Evolutionary conservation across 2,797 vertebrate species (phyloP).

Genomic region (Morelia viridis): DNA sequence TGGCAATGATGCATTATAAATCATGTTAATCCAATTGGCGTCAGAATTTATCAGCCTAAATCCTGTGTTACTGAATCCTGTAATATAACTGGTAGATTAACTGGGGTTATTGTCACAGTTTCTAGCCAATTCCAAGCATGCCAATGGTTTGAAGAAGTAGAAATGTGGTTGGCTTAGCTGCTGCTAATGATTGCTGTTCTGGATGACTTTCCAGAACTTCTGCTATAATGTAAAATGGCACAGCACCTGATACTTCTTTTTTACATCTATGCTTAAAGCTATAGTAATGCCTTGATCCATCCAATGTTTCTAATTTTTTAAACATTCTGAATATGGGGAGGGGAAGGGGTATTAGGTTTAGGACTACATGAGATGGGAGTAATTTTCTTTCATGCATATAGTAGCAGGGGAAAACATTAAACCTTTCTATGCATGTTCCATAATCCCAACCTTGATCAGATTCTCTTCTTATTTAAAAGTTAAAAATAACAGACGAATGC

Average conservation of each 20-base stretch:
- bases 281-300: not conserved
- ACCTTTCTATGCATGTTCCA: not conserved
- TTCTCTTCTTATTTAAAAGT: too few relatives aligned
- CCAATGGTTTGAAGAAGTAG: not conserved
- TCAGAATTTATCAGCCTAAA: not conserved
- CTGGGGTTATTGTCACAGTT: not conserved
- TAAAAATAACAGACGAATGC: too few relatives aligned
- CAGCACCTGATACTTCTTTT: not conserved
- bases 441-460: too few relatives aligned
- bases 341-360: not conserved
- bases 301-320: not conserved
- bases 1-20: not conserved
- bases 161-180: not conserved
- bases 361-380: not conserved
- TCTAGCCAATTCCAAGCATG: not conserved
- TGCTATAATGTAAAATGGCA: not conserved
- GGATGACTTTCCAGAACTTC: not conserved
- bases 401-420: not conserved
- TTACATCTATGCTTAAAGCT: not conserved
- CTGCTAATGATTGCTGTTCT: not conserved
- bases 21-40: not conserved
- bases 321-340: not conserved
- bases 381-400: too few relatives aligned
- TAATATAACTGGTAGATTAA: not conserved
- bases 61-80: not conserved